Base-by-base conservation (phyloP, 2,113 vertebrate species). In the Cricetomys ansorgei region DNA sequence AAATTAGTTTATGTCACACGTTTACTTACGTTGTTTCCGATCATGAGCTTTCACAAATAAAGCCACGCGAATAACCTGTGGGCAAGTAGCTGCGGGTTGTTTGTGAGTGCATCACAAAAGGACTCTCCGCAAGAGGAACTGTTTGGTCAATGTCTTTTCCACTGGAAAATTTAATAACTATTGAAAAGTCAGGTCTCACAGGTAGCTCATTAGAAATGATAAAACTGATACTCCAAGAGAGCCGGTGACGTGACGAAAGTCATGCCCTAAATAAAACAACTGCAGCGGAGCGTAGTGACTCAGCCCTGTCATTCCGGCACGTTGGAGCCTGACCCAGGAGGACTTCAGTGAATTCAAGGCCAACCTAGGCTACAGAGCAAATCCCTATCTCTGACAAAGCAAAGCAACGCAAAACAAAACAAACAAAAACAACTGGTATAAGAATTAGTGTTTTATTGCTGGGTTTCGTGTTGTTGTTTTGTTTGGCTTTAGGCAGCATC, bases 1-100 rank as follows among this genome's bases (percentile, higher is more conserved):
- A 75, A 88, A 91, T 59, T 64, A 55, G 23, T 80, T 62, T 94
- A 81, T 80, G 93, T 84, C 79, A 92, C 37, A 85, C 67, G 48
- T 4, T 17, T 50, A 72, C 65, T 85, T 81, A 70, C 69, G 45
- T 70, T 40, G n/a, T 86, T 88, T 70, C 62, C 13, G 69, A 67
- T 75, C 37, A 73, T 57, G 87, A 89, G 75, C 59, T 43, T 96
- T 87, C 37, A n/a, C 1, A 59, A 81, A 65, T 72, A 57, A 73
- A 57, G 27, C 53, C 69, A 19, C 50, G 76, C 65, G 79, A 92
- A 83, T 89, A 65, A 43, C 67, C n/a, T 53, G 10, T 81, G n/a
- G 43, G 29, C 11, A 90, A 70, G 2, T 8, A 72, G 29, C 48
- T 40, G 13, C 4, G 50, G 83, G 72, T 27, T 79, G 19, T 25